Base-by-base conservation (phyloP, 2,888 invertebrate species). In the Drosophila conformis region DNA sequence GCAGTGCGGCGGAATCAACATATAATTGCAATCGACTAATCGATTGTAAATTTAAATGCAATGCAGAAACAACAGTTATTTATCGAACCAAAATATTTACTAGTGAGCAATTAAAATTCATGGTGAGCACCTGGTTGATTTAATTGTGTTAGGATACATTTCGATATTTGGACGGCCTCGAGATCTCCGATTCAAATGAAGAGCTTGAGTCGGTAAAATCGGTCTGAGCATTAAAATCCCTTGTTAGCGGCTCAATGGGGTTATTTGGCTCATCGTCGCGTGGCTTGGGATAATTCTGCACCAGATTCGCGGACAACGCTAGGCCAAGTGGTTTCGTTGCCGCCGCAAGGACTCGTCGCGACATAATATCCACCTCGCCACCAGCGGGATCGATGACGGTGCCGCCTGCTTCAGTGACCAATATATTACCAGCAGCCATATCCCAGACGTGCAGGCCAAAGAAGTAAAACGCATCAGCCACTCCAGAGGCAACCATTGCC, bases 401-500 rank as follows among this genome's bases (percentile, higher is more conserved):
- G 6, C 99, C 99, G 5, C 99, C 99, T 18, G 99, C 99, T 94
- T 99, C 99, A 62, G 95, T 94, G 0, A 99, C 96, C 68, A 99
- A 95, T 11, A 99, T 93, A 90, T 96, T 96, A 0, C 98, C 98
- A 11, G 97, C 97, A 25, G 97, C 97, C 73, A 97, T 95, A 90
- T 97, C 97, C 99, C 99, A 99, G 31, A 97, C 96, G 93, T 99
- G 99, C 79, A 98, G 96, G 0, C 99, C 99, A 94, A 96, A 97
- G 92, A 99, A 98, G 91, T 96, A 97, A 92, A 97, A 97, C 1
- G 95, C 96, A 94, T 99, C 98, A 3, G 96, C 96, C 2, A 95
- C 96, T 0, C 99, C 99, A 82, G 96, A 93, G 0, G 99, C 99
- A 0, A 99, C 97, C 95, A 97, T 96, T 10, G 97, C 96, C 96